phyloP scores from a whole-genome alignment of 2,888 invertebrate species.

The Habroteleia sp. region DNA sequence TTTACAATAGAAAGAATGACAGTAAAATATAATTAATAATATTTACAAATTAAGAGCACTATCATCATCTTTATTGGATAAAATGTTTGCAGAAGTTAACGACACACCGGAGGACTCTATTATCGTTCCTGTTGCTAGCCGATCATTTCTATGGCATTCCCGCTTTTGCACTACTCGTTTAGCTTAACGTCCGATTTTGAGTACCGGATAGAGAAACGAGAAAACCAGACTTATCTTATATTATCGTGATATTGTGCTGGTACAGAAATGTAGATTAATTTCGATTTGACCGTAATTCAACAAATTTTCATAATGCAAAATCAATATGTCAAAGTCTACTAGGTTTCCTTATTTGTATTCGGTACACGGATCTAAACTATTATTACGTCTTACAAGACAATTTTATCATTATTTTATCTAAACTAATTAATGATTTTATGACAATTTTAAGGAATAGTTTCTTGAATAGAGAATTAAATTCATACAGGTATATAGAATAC shows the following conservation, averaged over 20 bases:
- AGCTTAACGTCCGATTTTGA: constrained; percentile 52
- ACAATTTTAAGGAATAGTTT: constrained; percentile 13
- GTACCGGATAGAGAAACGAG: constrained; percentile 44
- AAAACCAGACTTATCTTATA: constrained; percentile 42
- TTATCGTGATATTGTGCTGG: constrained; percentile 48
- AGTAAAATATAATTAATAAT: too few species aligned
- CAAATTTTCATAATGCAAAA: constrained; percentile 42
- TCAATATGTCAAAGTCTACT: constrained; percentile 34
- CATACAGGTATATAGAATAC: constrained; percentile 6
- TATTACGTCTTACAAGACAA: too few species aligned
- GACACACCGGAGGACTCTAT: constrained; percentile 73
- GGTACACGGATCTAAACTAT: too few species aligned
- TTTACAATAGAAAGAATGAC: too few species aligned
- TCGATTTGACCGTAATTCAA: constrained; percentile 39
- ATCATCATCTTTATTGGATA: constrained; percentile 66
- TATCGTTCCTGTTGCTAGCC: constrained; percentile 67
- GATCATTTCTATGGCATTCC: constrained; percentile 52
- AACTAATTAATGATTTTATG: too few species aligned
- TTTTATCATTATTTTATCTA: too few species aligned
- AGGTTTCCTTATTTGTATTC: constrained; percentile 41
- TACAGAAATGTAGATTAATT: constrained; percentile 51
- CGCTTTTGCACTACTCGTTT: constrained; percentile 55
- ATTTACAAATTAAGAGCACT: too few species aligned
- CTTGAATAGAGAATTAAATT: constrained; percentile 12
- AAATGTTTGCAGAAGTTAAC: constrained; percentile 71